phyloP scores from a whole-genome alignment of 2,797 vertebrate species.

The Cephalopachus bancanus region DNA sequence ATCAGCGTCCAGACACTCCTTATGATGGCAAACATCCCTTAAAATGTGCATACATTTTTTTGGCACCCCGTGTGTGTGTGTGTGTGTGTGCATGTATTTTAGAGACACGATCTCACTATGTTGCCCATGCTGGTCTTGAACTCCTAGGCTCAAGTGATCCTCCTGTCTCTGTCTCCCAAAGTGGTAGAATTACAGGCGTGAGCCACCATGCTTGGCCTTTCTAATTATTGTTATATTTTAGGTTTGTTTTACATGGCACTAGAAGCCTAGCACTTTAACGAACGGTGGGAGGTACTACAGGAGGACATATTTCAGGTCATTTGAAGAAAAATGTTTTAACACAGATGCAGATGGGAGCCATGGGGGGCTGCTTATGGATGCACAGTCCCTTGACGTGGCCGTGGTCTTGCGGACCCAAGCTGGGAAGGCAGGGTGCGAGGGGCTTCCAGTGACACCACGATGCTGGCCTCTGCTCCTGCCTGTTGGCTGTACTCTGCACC shows the following conservation, averaged over 20 bases:
- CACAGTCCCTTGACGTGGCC: background rate
- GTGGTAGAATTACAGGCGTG: no score
- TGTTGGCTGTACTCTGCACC: fast-evolving
- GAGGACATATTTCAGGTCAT: background rate
- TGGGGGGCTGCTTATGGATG: background rate
- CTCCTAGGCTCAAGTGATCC: no score
- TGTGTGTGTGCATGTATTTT: no score
- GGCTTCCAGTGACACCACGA: background rate
- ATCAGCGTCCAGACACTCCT: no score
- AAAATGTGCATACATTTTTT: no score
- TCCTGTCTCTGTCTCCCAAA: no score
- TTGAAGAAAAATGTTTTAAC: background rate
- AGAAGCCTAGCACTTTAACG: background rate
- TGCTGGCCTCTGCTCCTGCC: background rate
- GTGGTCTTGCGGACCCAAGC: fast-evolving
- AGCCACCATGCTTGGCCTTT: no score
- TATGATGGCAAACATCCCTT: no score
- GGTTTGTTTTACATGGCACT: background rate
- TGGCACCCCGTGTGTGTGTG: no score
- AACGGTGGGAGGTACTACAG: background rate
- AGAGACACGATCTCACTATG: no score
- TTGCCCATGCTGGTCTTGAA: no score
- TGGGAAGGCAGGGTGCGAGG: background rate
- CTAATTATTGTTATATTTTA: background rate
- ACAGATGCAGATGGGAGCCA: background rate